phyloP scores from a whole-genome alignment of 2,113 vertebrate genomes.

The Corydoras sp. region DNA sequence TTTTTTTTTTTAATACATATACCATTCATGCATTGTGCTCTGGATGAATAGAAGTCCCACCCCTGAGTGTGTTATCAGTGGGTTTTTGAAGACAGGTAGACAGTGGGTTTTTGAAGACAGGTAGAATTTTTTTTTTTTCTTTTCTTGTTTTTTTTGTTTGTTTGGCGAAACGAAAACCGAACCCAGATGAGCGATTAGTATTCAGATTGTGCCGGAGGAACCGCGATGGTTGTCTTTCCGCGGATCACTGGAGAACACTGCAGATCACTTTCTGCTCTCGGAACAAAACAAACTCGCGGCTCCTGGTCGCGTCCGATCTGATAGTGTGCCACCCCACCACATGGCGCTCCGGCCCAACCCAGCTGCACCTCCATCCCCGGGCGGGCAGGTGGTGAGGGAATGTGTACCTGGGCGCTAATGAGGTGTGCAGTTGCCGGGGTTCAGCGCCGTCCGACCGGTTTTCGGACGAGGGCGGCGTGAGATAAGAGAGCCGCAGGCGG shows the following conservation, averaged over 20 bases:
- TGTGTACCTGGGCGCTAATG: constrained; percentile 5
- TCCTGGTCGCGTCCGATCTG: neutral
- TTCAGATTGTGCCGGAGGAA: neutral
- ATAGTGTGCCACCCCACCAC: neutral
- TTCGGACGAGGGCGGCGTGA: constrained; percentile 9
- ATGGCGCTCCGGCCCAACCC: neutral
- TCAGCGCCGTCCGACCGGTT: constrained; percentile 5
- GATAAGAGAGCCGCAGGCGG: neutral
- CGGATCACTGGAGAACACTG: neutral
- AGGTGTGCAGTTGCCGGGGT: neutral
- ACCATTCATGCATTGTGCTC: too few species aligned
- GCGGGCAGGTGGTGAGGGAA: neutral
- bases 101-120: too few species aligned
- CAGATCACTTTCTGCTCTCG: neutral
- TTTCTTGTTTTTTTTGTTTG: neutral
- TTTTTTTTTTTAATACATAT: too few species aligned
- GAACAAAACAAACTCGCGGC: neutral
- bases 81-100: too few species aligned
- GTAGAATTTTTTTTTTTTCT: neutral
- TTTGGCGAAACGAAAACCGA: neutral
- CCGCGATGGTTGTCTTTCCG: neutral
- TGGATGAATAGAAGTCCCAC: too few species aligned
- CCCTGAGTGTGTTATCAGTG: too few species aligned
- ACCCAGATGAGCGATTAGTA: neutral
- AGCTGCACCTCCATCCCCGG: neutral